Evolutionary conservation across 2,113 vertebrate species (phyloP).

Genomic region (Hippopotamus amphibius): DNA sequence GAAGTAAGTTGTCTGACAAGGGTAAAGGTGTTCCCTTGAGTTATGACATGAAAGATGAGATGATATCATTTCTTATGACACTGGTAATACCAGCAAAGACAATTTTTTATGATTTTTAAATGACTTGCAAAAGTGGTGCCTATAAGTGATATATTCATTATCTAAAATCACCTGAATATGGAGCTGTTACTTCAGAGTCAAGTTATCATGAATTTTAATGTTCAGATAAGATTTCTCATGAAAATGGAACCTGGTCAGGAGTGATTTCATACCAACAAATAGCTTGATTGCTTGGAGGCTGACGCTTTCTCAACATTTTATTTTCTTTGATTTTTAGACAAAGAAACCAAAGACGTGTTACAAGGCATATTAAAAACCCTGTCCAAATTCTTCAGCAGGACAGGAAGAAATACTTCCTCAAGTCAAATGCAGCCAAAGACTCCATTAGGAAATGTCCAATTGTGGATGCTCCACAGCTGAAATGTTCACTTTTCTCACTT

Average conservation of each 20-base stretch:
- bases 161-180: neutral
- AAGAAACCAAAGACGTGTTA: neutral
- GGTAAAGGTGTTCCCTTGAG: neutral
- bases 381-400: neutral
- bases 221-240: neutral
- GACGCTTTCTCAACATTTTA: neutral
- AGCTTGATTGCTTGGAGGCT: neutral
- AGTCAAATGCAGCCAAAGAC: neutral
- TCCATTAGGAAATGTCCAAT: neutral
- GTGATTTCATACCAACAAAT: neutral
- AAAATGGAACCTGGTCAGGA: neutral
- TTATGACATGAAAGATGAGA: conserved; percentile 45
- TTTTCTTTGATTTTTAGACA: neutral
- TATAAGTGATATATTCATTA: neutral
- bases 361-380: neutral
- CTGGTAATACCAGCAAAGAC: neutral
- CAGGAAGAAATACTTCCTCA: neutral
- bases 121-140: neutral
- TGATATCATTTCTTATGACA: conserved; percentile 9
- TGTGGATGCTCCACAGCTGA: rapidly evolving
- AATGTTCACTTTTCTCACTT: neutral
- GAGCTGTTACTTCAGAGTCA: neutral
- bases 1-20: neutral
- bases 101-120: conserved; percentile 40
- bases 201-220: conserved; percentile 55